phyloP scores from a whole-genome alignment of 2,797 vertebrate genomes.

The Clamator glandarius region DNA sequence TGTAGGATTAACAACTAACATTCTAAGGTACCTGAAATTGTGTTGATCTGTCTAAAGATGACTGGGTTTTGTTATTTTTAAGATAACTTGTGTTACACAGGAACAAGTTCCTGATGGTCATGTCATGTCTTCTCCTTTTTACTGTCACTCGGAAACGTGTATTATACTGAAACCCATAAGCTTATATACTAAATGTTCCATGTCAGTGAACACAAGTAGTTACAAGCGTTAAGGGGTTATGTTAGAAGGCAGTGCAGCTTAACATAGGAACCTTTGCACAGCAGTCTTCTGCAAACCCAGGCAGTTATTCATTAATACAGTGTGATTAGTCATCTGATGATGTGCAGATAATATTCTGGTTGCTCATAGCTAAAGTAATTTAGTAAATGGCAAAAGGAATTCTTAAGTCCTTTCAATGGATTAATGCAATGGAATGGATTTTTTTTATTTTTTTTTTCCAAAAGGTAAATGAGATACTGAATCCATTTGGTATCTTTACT shows the following conservation, averaged over 20 bases:
- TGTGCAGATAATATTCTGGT: background rate
- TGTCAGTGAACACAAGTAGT: accelerated
- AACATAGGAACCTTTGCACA: background rate
- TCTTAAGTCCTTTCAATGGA: background rate
- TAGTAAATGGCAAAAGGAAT: background rate
- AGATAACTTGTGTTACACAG: slow-evolving; percentile 32
- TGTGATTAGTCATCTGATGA: background rate
- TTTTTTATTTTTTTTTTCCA: too few relatives aligned
- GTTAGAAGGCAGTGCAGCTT: background rate
- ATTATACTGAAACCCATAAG: background rate
- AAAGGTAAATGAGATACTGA: background rate
- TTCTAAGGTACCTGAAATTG: slow-evolving; percentile 4
- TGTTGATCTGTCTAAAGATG: background rate
- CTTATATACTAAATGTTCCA: background rate
- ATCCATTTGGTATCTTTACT: slow-evolving; percentile 65
- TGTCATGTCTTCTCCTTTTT: slow-evolving; percentile 46
- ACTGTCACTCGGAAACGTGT: slow-evolving; percentile 33
- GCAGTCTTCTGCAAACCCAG: accelerated
- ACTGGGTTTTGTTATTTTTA: background rate
- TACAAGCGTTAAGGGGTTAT: accelerated
- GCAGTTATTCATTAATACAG: background rate
- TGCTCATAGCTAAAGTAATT: background rate
- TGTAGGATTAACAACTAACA: background rate
- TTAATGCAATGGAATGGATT: too few relatives aligned
- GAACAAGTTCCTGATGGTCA: background rate